Conservation (phyloP, 2,797 vertebrate species). For the Anolis apletophallus region DNA sequence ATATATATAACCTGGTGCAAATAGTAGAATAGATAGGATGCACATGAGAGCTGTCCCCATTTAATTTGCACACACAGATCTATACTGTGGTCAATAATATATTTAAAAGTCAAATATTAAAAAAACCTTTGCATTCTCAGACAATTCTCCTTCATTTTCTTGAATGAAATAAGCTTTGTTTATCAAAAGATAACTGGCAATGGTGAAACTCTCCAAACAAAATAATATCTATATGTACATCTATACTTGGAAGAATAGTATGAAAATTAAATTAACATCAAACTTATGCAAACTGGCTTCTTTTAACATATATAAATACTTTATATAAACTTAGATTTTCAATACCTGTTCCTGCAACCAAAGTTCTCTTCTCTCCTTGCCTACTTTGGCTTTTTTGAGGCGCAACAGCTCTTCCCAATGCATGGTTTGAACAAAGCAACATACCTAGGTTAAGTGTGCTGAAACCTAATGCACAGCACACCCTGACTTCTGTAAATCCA, state of each 20-base stretch:
- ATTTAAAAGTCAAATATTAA: too few relatives aligned
- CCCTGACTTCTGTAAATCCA: conserved; percentile 32
- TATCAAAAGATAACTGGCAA: not conserved
- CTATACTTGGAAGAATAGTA: not conserved
- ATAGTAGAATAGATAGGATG: not conserved
- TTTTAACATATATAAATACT: not conserved
- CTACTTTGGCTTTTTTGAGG: conserved; percentile 52
- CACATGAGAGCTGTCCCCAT: too few relatives aligned
- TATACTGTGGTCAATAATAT: not conserved
- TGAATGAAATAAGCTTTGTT: not conserved
- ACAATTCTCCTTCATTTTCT: not conserved
- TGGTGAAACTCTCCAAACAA: not conserved
- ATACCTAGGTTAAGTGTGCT: conserved; percentile 39
- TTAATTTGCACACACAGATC: too few relatives aligned
- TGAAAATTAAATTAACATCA: not conserved
- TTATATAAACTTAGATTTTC: not conserved
- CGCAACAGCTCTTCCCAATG: conserved; percentile 55
- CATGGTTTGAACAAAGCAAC: conserved; percentile 46
- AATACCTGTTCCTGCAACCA: not conserved
- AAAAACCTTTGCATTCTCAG: too few relatives aligned
- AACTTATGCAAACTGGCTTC: not conserved
- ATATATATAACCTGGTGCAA: not conserved
- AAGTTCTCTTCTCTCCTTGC: conserved; percentile 23
- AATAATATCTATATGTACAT: not conserved
- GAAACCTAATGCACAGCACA: conserved; percentile 29